These are phyloP conservation scores for Eubasilissa regina DNA, from an alignment of 1,140 invertebrate species.

Conservation along the genomic window DNA sequence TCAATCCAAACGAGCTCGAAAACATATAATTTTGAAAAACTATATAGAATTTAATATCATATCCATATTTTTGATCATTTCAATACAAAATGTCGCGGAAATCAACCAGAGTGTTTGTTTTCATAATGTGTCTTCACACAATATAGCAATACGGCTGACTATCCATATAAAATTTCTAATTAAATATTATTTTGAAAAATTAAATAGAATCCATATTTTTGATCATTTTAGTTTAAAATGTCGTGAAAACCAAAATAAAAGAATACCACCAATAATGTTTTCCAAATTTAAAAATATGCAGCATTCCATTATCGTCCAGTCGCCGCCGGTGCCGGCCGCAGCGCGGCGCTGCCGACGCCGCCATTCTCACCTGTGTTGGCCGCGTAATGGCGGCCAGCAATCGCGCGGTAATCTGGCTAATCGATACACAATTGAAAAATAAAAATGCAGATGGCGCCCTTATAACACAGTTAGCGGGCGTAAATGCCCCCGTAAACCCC, in stretches of 20 bases:
- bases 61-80: no score
- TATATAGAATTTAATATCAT: no score
- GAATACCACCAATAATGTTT: neutral
- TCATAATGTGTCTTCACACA: no score
- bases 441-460: constrained; percentile 74
- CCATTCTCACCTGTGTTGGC: constrained; percentile 60
- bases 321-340: constrained; percentile 63
- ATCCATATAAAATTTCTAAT: no score
- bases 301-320: constrained; percentile 54
- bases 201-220: no score
- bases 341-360: constrained; percentile 58
- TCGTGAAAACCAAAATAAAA: neutral
- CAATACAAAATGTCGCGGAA: no score
- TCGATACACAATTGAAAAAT: constrained; percentile 74
- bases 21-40: no score
- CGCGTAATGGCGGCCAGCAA: constrained; percentile 68
- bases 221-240: no score
- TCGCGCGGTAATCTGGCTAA: constrained; percentile 71
- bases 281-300: neutral
- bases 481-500: constrained; percentile 65
- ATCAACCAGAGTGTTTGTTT: no score
- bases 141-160: no score
- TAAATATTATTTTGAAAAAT: no score
- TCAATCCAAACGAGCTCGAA: no score
- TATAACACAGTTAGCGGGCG: constrained; percentile 70